Conservation (phyloP, 2,797 vertebrate species). For the Sebastiscus tertius region DNA sequence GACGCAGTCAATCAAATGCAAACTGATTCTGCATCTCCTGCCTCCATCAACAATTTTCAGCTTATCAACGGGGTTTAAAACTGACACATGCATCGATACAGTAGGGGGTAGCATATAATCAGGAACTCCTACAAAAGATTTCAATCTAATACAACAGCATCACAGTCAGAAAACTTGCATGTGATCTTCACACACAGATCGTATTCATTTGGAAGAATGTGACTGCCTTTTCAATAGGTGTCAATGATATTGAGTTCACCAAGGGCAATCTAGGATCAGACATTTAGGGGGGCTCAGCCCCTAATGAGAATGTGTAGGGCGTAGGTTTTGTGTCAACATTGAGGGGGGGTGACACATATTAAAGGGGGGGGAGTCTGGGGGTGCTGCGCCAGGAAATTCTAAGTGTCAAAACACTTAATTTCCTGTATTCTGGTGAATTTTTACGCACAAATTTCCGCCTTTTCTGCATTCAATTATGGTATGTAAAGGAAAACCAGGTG, state of each 20-base stretch:
- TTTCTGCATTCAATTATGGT: neutral
- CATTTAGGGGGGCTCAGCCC: no score
- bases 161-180: neutral
- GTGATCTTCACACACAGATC: neutral
- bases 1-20: slow-evolving; percentile 30
- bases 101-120: neutral
- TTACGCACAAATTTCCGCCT: no score
- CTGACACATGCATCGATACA: neutral
- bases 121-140: neutral
- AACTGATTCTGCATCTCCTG: slow-evolving; percentile 12
- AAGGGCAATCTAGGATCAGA: no score
- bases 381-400: no score
- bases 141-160: neutral
- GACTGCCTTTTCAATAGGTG: neutral
- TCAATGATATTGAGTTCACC: neutral
- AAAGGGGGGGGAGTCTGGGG: no score
- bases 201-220: neutral
- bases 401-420: neutral
- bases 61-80: neutral
- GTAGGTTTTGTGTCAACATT: neutral
- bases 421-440: neutral
- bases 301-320: neutral
- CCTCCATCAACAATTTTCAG: neutral
- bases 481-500: neutral
- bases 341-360: neutral